Evolutionary conservation across 53 echinoderm and acorn worm species (phyloP).

Genomic region (Pentamera pediparva): DNA sequence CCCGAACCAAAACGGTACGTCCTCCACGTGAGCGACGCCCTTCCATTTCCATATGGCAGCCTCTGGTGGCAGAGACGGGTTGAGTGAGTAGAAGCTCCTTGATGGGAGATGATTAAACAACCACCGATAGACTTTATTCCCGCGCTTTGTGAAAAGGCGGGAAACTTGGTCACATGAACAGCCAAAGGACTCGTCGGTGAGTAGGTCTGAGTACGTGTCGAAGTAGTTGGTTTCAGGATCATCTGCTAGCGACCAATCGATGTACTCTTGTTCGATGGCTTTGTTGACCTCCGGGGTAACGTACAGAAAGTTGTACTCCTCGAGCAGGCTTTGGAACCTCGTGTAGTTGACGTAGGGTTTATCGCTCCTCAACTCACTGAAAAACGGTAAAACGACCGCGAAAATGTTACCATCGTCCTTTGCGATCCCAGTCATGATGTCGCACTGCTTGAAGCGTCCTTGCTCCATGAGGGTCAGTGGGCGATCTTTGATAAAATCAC

Average conservation of each 20-base stretch:
- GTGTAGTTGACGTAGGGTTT: slow-evolving; percentile 1
- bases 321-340: slow-evolving; percentile 39
- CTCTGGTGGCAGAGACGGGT: not conserved
- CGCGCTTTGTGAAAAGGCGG: slow-evolving; percentile 41
- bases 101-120: slow-evolving; percentile 53
- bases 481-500: slow-evolving; percentile 34
- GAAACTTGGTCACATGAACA: slow-evolving; percentile 53
- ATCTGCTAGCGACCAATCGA: slow-evolving; percentile 61
- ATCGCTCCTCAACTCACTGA: not conserved
- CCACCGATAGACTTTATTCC: slow-evolving; percentile 53
- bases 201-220: slow-evolving; percentile 43
- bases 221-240: slow-evolving; percentile 67
- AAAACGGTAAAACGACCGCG: slow-evolving; percentile 6
- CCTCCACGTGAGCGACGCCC: slow-evolving; percentile 69
- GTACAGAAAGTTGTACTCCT: slow-evolving; percentile 48
- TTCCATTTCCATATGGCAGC: slow-evolving; percentile 13
- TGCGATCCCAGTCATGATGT: slow-evolving; percentile 48
- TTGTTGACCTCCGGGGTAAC: slow-evolving; percentile 49
- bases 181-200: slow-evolving; percentile 61
- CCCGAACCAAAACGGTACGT: slow-evolving; percentile 61
- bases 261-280: slow-evolving; percentile 59
- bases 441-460: slow-evolving; percentile 36
- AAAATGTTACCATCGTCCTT: slow-evolving; percentile 48
- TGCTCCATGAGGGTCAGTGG: slow-evolving; percentile 28
- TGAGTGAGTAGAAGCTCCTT: slow-evolving; percentile 18